Base-by-base conservation (phyloP, 2,888 invertebrate species). In the Diaperis boleti region DNA sequence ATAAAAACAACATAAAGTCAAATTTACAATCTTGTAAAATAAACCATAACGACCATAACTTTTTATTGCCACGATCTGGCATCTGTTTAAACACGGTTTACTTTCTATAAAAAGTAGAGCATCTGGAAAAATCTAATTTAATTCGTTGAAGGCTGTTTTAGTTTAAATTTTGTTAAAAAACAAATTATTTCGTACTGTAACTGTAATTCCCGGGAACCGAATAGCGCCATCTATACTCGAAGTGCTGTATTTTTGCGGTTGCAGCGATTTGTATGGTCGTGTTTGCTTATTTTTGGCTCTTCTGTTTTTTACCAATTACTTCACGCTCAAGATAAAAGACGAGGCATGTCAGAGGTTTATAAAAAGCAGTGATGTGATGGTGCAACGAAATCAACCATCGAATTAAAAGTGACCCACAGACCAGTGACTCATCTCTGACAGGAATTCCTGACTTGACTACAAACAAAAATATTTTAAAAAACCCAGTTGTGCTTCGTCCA, bases 211-310 rank as follows among this genome's bases (percentile, higher is more conserved):
- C 49, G 49, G 35, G 49, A 18, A 8, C 17, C 7, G 4, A 22
- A 14, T 8, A 22, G 22, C 49, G 35, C 49, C 49, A 49, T 49
- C 49, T 49, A 22, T 22, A 22, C 4, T 22, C 22, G 22, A 6
- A 22, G 22, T 22, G 7, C 5, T 22, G 22, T 22, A 22, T 22
- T 22, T n/a, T n/a, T n/a, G n/a, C n/a, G n/a, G n/a, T n/a, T n/a
- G n/a, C n/a, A 22, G 5, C 22, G 22, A 22, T 6, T 22, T 22
- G 4, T 22, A 22, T 22, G 5, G 22, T 22, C 4, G 22, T 22
- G 7, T 22, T 22, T 22, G 22, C 22, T 22, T 7, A 22, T 22
- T 22, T 6, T 22, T 22, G 5, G 7, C 7, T 6, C 22, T 22
- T 22, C 7, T 22, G 4, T 22, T 22, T 22, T 22, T 6, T 22